Evolutionary conservation across 2,113 vertebrate species (phyloP), one percentile per base, ranked within the genome.

Genomic region (Bos javanicus): DNA sequence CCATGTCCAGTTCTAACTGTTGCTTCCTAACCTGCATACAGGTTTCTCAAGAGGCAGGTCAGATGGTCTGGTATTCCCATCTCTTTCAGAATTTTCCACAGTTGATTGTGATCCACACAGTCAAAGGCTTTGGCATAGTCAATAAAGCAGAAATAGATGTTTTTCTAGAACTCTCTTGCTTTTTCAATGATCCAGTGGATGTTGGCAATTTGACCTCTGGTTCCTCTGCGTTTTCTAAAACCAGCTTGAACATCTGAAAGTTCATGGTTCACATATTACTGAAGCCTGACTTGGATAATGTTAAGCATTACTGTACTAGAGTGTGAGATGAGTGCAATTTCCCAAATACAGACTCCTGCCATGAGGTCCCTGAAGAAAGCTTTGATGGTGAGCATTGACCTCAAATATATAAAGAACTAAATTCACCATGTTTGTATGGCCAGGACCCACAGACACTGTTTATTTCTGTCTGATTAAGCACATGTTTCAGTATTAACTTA

Each of bases 361-460:
- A 95, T 62, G 30, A 95, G 89, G 76, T 95, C 74, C 87, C 6
- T 74, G 81, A 91, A 33, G 71, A 86, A 92, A 97, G 43, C 13
- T 89, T 71, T 88, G 33, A 93, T 59, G 57, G 39, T 95, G 33
- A 97, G 14, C 8, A 85, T n/a, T 97, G 56, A 85, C 48, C 67
- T 97, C 76, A 94, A 93, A 91, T 97, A 94, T 93, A 95, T 94
- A 90, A 97, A 94, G 13, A 94, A 25, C 59, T 91, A 57, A 97
- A 92, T 59, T 92, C 30, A 90, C 52, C 23, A 76, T 78, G 8
- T 76, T 78, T 96, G 39, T 85, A 21, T 60, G 50, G 12, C 17
- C 46, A 85, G 48, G 39, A 87, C 50, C 25, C 52, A 39, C 60
- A 95, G 14, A 16, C 28, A 87, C 71, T 48, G 60, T 81, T 19